Percentiles rank a stretch among this genome's conserved stretches.
Evolutionary conservation across 2,888 invertebrate genomes (phyloP).

Genomic region (Metalampra italica): DNA sequence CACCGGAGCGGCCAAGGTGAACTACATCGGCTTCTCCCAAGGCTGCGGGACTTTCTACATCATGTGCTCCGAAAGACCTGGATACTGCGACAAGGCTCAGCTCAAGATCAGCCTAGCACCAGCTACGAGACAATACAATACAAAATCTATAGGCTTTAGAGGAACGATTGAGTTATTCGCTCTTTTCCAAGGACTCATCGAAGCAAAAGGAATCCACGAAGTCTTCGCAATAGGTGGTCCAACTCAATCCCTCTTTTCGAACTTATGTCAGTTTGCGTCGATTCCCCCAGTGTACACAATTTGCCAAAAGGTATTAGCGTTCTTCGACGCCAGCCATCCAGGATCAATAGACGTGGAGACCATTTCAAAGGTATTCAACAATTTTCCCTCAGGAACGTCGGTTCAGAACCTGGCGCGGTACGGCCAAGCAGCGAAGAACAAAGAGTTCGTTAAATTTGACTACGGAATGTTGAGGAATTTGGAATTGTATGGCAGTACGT

Average conservation of each 20-base stretch:
- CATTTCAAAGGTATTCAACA: constrained; percentile 31
- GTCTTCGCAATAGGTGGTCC: constrained; percentile 39
- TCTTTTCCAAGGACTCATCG: constrained; percentile 33
- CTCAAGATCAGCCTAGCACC: constrained; percentile 82
- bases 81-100: constrained; percentile 80
- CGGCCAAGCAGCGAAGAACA: constrained; percentile 39
- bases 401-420: constrained; percentile 47
- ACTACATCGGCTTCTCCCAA: constrained; percentile 85
- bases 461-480: constrained; percentile 43
- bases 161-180: background rate
- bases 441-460: constrained; percentile 47
- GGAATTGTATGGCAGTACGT: constrained; percentile 33
- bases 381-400: constrained; percentile 52
- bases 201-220: constrained; percentile 33
- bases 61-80: constrained; percentile 80
- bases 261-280: constrained; percentile 40
- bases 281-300: constrained; percentile 21
- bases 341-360: constrained; percentile 45
- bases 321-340: constrained; percentile 40
- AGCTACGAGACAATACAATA: constrained; percentile 56
- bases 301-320: constrained; percentile 27
- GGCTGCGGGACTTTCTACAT: constrained; percentile 83
- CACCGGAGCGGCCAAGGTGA: constrained; percentile 36
- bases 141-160: background rate
- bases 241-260: constrained; percentile 37